phyloP scores from a whole-genome alignment of 1,140 invertebrate species.

The Apis laboriosa region DNA sequence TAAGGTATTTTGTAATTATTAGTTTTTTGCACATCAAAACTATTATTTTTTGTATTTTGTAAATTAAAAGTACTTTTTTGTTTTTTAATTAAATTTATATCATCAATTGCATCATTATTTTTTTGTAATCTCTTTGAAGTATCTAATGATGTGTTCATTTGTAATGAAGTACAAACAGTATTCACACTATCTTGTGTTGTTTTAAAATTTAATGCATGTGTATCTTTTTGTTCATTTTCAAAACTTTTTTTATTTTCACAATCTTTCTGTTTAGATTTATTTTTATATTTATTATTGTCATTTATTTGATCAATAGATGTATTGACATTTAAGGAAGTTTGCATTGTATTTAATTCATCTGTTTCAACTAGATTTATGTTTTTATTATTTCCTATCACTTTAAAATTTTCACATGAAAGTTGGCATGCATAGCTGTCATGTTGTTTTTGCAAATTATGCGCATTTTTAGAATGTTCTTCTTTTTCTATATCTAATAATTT shows the following conservation, averaged over 20 bases:
- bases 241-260: background rate
- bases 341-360: background rate
- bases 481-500: background rate
- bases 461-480: background rate
- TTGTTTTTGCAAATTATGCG: background rate
- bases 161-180: constrained; percentile 61
- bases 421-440: background rate
- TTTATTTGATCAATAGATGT: constrained; percentile 62
- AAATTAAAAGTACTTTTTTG: background rate
- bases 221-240: background rate
- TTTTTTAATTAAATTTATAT: background rate
- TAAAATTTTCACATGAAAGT: background rate
- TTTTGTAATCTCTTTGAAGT: constrained; percentile 28
- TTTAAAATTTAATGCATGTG: background rate
- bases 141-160: constrained; percentile 73
- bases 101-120: background rate
- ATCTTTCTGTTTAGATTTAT: background rate
- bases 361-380: constrained; percentile 10
- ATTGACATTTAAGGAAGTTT: constrained; percentile 69
- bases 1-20: background rate
- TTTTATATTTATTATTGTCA: background rate
- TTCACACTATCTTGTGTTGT: constrained; percentile 29
- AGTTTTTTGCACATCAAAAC: background rate
- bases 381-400: constrained; percentile 19
- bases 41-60: background rate